These are phyloP conservation scores for Pseudochirops corinnae DNA, from an alignment of 2,797 vertebrate genomes.

Conservation along the genomic window DNA sequence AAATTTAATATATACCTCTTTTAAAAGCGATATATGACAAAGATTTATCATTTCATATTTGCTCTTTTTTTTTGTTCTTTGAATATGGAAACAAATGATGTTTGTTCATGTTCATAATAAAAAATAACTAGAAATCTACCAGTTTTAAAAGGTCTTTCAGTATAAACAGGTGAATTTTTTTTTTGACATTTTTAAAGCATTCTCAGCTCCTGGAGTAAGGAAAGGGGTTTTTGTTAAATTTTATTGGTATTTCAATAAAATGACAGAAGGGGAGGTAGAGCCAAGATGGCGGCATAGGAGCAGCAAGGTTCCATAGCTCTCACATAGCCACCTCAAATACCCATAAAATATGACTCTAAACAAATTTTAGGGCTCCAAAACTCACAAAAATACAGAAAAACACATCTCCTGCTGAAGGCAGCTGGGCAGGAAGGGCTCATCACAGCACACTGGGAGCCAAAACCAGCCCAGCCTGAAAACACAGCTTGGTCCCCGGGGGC, in stretches of 20 bases:
- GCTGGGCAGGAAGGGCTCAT: too few relatives aligned
- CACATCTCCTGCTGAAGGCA: too few relatives aligned
- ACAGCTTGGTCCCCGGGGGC: too few relatives aligned
- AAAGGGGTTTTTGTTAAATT: not conserved
- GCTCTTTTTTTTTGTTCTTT: not conserved
- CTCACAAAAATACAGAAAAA: too few relatives aligned
- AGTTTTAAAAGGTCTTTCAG: not conserved
- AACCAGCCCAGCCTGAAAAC: too few relatives aligned
- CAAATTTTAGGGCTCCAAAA: too few relatives aligned
- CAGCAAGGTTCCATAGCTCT: too few relatives aligned
- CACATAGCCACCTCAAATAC: too few relatives aligned
- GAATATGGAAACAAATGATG: not conserved
- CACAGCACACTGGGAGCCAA: too few relatives aligned
- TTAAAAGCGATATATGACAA: not conserved
- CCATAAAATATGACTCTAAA: too few relatives aligned
- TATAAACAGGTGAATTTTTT: not conserved
- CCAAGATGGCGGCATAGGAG: too few relatives aligned
- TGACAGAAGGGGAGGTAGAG: too few relatives aligned
- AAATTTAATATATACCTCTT: not conserved
- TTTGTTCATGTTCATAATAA: not conserved
- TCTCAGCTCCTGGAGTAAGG: not conserved
- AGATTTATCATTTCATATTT: not conserved
- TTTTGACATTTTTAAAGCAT: not conserved
- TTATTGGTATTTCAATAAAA: slow-evolving; percentile 2
- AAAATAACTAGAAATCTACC: not conserved